Evolutionary conservation across 2,113 vertebrate species (phyloP).

Genomic region (Podarcis cretensis): DNA sequence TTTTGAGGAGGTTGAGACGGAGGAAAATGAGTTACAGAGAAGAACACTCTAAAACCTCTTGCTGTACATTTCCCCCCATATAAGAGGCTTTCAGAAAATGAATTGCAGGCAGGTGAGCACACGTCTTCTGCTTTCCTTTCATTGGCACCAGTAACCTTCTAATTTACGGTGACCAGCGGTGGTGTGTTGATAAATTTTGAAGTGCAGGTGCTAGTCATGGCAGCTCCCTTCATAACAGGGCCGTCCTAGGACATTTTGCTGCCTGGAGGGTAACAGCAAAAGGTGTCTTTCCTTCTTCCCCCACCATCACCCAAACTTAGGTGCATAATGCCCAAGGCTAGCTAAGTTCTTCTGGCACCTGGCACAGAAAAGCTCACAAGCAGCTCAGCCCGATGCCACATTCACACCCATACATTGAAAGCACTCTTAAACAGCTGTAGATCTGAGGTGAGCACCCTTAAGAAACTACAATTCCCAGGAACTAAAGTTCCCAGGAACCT

Average conservation of each 20-base stretch:
- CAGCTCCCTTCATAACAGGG: background rate
- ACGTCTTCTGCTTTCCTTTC: background rate
- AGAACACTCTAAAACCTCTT: background rate
- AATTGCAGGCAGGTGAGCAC: background rate
- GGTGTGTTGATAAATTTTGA: background rate
- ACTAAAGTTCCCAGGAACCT: too few species aligned
- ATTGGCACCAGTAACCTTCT: background rate
- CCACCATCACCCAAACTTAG: background rate
- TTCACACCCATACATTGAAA: too few species aligned
- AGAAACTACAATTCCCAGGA: too few species aligned
- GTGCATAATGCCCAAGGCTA: background rate
- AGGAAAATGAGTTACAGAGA: background rate
- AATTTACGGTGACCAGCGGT: too few species aligned
- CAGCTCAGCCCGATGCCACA: too few species aligned
- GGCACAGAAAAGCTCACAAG: background rate
- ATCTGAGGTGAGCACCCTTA: too few species aligned
- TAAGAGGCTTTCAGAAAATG: background rate
- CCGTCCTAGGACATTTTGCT: background rate
- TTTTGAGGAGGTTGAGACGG: background rate
- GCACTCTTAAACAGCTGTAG: too few species aligned
- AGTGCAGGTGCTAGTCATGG: background rate
- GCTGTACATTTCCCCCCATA: background rate
- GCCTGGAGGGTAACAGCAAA: background rate
- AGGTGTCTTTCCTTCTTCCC: background rate
- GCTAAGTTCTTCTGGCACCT: background rate